A percentile compares a stretch with the other conserved stretches of the same genome.
Evolutionary conservation across 2,113 vertebrate genomes (phyloP).

Genomic region (Ranitomeya variabilis): DNA sequence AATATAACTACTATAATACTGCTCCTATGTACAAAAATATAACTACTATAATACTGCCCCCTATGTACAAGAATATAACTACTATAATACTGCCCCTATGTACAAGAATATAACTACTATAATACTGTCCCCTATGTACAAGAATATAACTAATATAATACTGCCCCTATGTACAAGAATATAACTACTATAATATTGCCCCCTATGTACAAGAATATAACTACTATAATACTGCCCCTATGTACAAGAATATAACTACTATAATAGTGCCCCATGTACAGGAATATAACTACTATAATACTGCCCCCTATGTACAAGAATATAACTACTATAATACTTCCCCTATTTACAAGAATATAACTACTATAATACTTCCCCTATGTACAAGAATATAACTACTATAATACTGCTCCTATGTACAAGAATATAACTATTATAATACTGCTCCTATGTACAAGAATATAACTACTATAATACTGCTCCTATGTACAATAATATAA

Average conservation of each 20-base stretch:
- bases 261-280: background rate
- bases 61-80: background rate
- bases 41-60: background rate
- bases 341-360: too few relatives aligned
- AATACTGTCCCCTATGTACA: background rate
- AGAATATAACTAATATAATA: too few relatives aligned
- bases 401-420: slow-evolving; percentile 4
- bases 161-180: background rate
- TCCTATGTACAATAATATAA: too few relatives aligned
- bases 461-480: slow-evolving; percentile 7
- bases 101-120: too few relatives aligned
- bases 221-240: background rate
- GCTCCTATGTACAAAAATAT: background rate
- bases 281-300: slow-evolving; percentile 1
- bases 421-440: slow-evolving; percentile 2
- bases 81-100: too few relatives aligned
- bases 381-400: too few relatives aligned
- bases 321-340: too few relatives aligned
- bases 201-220: background rate
- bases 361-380: too few relatives aligned
- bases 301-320: too few relatives aligned
- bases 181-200: slow-evolving; percentile 2
- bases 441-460: background rate
- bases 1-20: slow-evolving; percentile 10
- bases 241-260: background rate